These are phyloP conservation scores for Xiphophorus birchmanni DNA, from an alignment of 2,797 vertebrate species.

Conservation along the genomic window DNA sequence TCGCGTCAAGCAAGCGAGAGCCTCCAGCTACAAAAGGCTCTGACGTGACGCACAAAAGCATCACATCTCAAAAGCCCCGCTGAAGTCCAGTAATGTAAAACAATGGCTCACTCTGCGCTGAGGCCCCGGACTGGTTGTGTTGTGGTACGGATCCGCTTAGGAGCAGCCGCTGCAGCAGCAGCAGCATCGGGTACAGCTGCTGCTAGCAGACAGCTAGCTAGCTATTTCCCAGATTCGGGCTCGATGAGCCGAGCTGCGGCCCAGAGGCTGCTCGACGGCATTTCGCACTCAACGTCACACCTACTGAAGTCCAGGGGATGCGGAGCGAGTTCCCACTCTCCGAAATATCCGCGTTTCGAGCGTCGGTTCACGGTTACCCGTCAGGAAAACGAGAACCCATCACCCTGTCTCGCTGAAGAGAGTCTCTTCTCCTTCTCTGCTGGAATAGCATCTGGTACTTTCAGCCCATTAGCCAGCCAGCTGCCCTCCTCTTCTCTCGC, in stretches of 20 bases:
- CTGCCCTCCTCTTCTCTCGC: conserved; percentile 33
- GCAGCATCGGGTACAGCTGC: conserved; percentile 74
- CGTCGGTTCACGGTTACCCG: conserved; percentile 56
- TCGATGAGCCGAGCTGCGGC: conserved; percentile 75
- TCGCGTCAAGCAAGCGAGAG: conserved; percentile 47
- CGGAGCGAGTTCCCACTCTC: conserved; percentile 2
- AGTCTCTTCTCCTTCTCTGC: conserved; percentile 64
- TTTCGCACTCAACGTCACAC: conserved; percentile 45
- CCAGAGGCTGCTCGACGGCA: conserved; percentile 73
- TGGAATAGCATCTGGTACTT: conserved; percentile 79
- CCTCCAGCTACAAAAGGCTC: conserved; percentile 62
- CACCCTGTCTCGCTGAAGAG: conserved; percentile 63
- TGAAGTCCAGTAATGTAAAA: conserved; percentile 38
- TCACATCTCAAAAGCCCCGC: conserved; percentile 69
- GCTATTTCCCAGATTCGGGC: conserved; percentile 69
- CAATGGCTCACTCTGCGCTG: conserved; percentile 36
- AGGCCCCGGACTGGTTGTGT: conserved; percentile 55
- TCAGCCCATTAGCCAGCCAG: conserved; percentile 54
- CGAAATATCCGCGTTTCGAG: conserved; percentile 24
- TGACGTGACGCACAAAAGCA: conserved; percentile 51
- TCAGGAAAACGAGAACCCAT: conserved; percentile 76
- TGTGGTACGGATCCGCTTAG: conserved; percentile 60
- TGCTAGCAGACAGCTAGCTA: conserved; percentile 75
- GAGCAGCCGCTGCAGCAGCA: conserved; percentile 64
- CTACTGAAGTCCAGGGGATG: conserved; percentile 8